These are phyloP conservation scores for Neoascia interrupta DNA, from an alignment of 2,888 invertebrate species.

Conservation along the genomic window DNA sequence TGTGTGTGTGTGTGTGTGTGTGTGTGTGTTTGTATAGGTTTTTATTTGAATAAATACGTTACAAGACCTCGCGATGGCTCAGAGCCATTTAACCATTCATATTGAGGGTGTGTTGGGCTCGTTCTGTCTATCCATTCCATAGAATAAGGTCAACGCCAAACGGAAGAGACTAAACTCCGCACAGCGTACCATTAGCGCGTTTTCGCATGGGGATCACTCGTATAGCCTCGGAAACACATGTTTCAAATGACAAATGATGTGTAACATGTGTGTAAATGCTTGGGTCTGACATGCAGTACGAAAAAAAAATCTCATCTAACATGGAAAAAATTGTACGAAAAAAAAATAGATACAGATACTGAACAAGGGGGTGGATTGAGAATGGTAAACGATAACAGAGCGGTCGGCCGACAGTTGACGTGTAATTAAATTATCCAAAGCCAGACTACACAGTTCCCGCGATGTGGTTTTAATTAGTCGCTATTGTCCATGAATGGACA, in stretches of 20 bases:
- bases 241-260: slow-evolving; percentile 67
- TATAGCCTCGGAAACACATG: slow-evolving; percentile 56
- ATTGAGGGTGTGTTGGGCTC: slow-evolving; percentile 29
- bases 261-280: slow-evolving; percentile 54
- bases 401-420: slow-evolving; percentile 25
- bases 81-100: slow-evolving; percentile 27
- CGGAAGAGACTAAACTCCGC: slow-evolving; percentile 22
- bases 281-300: slow-evolving; percentile 6
- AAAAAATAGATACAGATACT: too few relatives aligned
- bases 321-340: background rate
- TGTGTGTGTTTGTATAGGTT: slow-evolving; percentile 4
- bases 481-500: slow-evolving; percentile 20
- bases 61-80: too few relatives aligned
- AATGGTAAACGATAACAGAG: slow-evolving; percentile 34
- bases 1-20: background rate
- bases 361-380: slow-evolving; percentile 34
- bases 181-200: background rate
- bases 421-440: slow-evolving; percentile 61
- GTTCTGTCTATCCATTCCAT: slow-evolving; percentile 9
- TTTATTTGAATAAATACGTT: too few relatives aligned
- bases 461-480: slow-evolving; percentile 65
- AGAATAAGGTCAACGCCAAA: slow-evolving; percentile 53
- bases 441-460: slow-evolving; percentile 25
- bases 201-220: background rate
- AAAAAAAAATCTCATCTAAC: slow-evolving; percentile 5